A percentile compares a stretch with the other conserved stretches of the same genome.
These are phyloP conservation scores for Pardalotus punctatus DNA, from an alignment of 2,113 vertebrate species.

Conservation along the genomic window DNA sequence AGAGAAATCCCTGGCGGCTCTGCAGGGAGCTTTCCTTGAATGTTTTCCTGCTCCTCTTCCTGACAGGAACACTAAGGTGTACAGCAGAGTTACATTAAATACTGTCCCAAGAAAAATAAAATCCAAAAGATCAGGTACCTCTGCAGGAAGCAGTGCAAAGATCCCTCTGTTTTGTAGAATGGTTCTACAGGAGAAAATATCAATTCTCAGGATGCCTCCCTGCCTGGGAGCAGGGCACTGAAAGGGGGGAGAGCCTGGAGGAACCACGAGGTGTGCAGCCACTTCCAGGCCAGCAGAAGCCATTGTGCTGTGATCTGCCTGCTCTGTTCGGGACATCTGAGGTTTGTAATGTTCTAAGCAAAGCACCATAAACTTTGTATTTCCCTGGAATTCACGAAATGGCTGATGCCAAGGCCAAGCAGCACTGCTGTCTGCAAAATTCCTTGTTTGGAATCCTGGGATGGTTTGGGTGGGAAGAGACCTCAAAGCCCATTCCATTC, in stretches of 20 bases:
- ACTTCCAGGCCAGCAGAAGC: background rate
- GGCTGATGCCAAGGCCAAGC: background rate
- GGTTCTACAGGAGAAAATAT: background rate
- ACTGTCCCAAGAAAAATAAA: background rate
- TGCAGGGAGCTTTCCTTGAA: background rate
- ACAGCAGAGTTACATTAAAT: background rate
- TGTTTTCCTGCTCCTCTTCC: background rate
- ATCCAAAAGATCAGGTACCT: background rate
- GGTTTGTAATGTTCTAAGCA: background rate
- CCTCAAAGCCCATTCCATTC: background rate
- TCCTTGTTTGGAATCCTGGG: background rate
- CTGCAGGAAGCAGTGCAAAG: background rate
- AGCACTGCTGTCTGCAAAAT: background rate
- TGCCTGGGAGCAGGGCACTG: background rate
- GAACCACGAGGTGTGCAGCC: rapidly evolving
- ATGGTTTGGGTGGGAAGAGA: background rate
- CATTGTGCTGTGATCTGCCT: background rate
- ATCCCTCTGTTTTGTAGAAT: background rate
- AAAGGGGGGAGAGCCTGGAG: background rate
- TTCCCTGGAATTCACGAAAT: background rate
- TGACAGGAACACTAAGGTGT: background rate
- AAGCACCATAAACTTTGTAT: background rate
- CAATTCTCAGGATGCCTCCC: background rate
- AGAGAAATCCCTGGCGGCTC: background rate
- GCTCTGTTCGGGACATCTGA: background rate